Conservation (phyloP, 23 tunicate species). For the Trididemnum clinides region DNA sequence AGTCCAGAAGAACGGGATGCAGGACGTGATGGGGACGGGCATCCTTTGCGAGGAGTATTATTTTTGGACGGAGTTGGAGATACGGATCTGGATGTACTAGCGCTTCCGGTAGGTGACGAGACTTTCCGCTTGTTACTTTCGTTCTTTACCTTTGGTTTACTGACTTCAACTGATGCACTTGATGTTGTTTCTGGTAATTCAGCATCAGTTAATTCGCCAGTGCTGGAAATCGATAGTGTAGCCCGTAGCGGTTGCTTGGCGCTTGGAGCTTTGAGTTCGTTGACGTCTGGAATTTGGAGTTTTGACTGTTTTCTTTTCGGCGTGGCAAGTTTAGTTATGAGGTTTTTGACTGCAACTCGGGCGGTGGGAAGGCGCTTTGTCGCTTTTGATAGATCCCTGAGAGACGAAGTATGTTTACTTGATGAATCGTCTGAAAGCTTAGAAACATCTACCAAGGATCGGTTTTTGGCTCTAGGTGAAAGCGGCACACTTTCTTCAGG, state of each 20-base stretch:
- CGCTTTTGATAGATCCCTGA: neutral
- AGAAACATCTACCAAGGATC: neutral
- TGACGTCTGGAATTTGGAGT: neutral
- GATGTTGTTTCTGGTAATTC: neutral
- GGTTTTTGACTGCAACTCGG: neutral
- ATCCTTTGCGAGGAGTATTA: neutral
- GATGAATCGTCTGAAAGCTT: neutral
- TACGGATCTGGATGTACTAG: neutral
- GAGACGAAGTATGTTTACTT: neutral
- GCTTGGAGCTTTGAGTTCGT: neutral
- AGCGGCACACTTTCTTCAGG: neutral
- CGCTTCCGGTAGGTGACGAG: neutral
- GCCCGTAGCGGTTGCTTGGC: neutral
- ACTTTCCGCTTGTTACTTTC: neutral
- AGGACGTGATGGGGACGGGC: constrained; percentile 16
- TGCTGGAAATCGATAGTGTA: neutral
- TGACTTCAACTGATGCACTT: neutral
- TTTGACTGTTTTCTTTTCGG: constrained; percentile 14
- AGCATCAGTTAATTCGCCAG: neutral
- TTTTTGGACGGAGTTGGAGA: neutral
- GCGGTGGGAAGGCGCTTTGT: neutral
- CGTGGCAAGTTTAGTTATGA: neutral
- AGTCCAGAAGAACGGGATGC: constrained; percentile 40
- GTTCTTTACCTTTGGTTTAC: neutral
- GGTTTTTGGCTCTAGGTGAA: neutral